Conservation (phyloP, 2,113 vertebrate genomes). For the Corapipo altera region DNA sequence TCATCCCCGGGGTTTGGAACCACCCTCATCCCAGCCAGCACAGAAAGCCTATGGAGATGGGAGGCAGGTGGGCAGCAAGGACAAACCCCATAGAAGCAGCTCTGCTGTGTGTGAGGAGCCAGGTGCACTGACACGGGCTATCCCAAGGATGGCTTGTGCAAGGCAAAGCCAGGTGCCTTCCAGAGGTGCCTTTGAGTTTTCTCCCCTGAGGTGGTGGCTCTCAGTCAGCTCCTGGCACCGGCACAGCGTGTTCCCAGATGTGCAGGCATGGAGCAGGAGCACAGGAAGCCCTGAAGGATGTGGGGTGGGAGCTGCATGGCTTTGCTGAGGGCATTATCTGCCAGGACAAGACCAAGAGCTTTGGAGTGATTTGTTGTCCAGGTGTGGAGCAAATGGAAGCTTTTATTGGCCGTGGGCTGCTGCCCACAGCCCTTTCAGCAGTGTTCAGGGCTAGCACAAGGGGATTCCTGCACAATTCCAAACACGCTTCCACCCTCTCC, state of each 20-base stretch:
- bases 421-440: not conserved
- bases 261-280: rapidly evolving
- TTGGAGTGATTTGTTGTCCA: not conserved
- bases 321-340: not conserved
- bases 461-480: not conserved
- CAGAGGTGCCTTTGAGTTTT: not conserved
- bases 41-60: not conserved
- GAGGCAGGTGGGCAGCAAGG: not conserved
- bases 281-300: rapidly evolving
- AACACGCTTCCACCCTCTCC: not conserved
- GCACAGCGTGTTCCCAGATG: not conserved
- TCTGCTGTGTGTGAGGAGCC: not conserved
- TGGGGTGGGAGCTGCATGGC: not conserved
- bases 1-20: not conserved
- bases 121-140: rapidly evolving
- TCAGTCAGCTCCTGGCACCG: not conserved
- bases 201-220: not conserved
- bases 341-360: not conserved
- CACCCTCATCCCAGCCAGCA: not conserved
- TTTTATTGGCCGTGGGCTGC: not conserved
- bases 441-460: not conserved
- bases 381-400: not conserved
- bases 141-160: not conserved
- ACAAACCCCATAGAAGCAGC: not conserved
- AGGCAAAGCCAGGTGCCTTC: not conserved